These are phyloP conservation scores for Nomada lathburiana DNA, from an alignment of 2,888 invertebrate genomes.

Conservation along the genomic window DNA sequence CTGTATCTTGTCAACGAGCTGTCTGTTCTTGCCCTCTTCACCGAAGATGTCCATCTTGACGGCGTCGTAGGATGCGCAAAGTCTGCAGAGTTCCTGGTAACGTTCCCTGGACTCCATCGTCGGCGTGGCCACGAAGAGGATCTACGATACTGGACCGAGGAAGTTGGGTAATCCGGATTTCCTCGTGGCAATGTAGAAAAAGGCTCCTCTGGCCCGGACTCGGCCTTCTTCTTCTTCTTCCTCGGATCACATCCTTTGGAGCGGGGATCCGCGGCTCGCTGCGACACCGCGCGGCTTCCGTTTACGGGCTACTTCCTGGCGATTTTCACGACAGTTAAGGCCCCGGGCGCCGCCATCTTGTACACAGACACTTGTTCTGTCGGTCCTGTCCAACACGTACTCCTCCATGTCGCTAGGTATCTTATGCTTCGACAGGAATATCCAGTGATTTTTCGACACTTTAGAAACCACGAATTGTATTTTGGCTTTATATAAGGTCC, in stretches of 20 bases:
- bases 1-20: slow-evolving; percentile 84
- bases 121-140: slow-evolving; percentile 55
- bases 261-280: slow-evolving; percentile 64
- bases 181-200: slow-evolving; percentile 55
- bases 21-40: slow-evolving; percentile 84
- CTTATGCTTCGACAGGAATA: slow-evolving; percentile 20
- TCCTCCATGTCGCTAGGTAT: slow-evolving; percentile 44
- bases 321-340: slow-evolving; percentile 62
- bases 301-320: slow-evolving; percentile 63
- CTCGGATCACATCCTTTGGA: slow-evolving; percentile 67
- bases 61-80: slow-evolving; percentile 85
- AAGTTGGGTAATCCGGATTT: slow-evolving; percentile 47
- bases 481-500: slow-evolving; percentile 42
- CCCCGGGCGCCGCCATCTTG: slow-evolving; percentile 78
- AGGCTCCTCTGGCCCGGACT: slow-evolving; percentile 56
- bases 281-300: slow-evolving; percentile 70
- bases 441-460: slow-evolving; percentile 45
- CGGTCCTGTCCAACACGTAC: slow-evolving; percentile 29
- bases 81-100: slow-evolving; percentile 84
- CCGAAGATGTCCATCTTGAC: slow-evolving; percentile 85
- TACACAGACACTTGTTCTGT: slow-evolving; percentile 77
- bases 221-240: slow-evolving; percentile 56
- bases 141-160: slow-evolving; percentile 53
- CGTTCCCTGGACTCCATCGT: slow-evolving; percentile 74
- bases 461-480: slow-evolving; percentile 57